phyloP scores from a whole-genome alignment of 2,113 vertebrate genomes.

The Rhinopomastus cyanomelas region DNA sequence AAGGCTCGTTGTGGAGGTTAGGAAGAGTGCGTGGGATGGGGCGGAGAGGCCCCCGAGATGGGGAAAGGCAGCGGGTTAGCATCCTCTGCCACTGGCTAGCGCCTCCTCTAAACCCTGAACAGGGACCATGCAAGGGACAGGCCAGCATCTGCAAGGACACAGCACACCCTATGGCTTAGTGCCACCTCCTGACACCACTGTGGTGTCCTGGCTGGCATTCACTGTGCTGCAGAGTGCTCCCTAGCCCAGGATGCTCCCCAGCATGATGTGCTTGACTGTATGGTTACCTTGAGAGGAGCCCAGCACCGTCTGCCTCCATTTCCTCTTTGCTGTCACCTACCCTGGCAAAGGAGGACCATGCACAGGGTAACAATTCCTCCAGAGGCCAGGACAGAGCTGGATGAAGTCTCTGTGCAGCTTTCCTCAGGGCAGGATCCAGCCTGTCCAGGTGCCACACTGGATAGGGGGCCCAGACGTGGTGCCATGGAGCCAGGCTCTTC shows the following conservation, averaged over 20 bases:
- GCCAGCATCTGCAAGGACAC: not conserved
- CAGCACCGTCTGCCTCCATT: not conserved
- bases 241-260: not conserved
- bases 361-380: not conserved
- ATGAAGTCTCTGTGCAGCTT: not conserved
- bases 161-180: not conserved
- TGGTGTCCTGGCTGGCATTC: accelerated
- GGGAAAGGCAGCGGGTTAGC: not conserved
- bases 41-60: not conserved
- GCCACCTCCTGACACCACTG: not conserved
- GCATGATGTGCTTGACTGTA: accelerated
- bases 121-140: accelerated
- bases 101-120: not conserved
- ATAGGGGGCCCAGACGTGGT: not conserved
- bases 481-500: too few species aligned
- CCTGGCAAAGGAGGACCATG: not conserved
- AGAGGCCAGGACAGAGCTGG: not conserved
- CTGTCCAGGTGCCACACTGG: not conserved
- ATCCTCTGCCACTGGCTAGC: not conserved
- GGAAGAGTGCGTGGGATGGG: constrained; percentile 10
- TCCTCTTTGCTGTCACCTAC: not conserved
- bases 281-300: not conserved
- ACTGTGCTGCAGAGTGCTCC: not conserved
- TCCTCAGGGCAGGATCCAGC: not conserved
- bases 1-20: not conserved